These are phyloP conservation scores for Agraylea sexmaculata DNA, from an alignment of 1,140 invertebrate genomes.

Conservation along the genomic window DNA sequence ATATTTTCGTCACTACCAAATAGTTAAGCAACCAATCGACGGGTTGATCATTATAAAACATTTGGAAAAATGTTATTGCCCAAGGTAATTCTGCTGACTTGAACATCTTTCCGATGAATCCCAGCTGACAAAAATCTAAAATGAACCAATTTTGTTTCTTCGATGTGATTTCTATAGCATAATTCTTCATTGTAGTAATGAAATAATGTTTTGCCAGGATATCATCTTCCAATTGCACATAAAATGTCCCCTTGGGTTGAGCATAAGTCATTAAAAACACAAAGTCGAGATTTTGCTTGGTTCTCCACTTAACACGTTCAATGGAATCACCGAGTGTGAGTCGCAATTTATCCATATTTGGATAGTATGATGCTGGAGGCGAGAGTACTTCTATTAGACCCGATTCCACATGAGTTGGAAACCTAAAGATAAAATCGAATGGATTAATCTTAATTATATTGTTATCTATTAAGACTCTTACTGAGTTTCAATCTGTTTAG, in stretches of 20 bases:
- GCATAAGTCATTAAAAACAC: conserved; percentile 94
- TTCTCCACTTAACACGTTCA: conserved; percentile 85
- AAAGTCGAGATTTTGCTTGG: conserved; percentile 94
- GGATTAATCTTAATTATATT: too few species aligned
- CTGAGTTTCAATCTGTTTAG: conserved; percentile 63
- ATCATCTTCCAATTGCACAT: conserved; percentile 91
- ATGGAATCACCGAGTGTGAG: conserved; percentile 77
- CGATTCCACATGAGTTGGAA: conserved; percentile 58
- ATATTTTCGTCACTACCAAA: conserved; percentile 82
- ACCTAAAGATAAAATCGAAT: conserved; percentile 48
- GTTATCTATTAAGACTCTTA: conserved; percentile 35
- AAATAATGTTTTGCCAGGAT: conserved; percentile 81
- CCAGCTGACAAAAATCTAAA: conserved; percentile 87
- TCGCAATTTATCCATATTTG: conserved; percentile 65
- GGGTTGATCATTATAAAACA: conserved; percentile 93
- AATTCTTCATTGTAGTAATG: conserved; percentile 77
- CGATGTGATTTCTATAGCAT: conserved; percentile 66
- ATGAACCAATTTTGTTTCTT: conserved; percentile 80
- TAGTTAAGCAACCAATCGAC: conserved; percentile 94
- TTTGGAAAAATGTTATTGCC: conserved; percentile 86
- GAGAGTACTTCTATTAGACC: conserved; percentile 85
- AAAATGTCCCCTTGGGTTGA: conserved; percentile 66
- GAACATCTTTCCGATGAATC: conserved; percentile 93
- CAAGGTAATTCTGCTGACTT: conserved; percentile 78
- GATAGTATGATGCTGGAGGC: conserved; percentile 78